Base-by-base conservation (phyloP, 1,140 invertebrate species). In the Penaeus vannamei region DNA sequence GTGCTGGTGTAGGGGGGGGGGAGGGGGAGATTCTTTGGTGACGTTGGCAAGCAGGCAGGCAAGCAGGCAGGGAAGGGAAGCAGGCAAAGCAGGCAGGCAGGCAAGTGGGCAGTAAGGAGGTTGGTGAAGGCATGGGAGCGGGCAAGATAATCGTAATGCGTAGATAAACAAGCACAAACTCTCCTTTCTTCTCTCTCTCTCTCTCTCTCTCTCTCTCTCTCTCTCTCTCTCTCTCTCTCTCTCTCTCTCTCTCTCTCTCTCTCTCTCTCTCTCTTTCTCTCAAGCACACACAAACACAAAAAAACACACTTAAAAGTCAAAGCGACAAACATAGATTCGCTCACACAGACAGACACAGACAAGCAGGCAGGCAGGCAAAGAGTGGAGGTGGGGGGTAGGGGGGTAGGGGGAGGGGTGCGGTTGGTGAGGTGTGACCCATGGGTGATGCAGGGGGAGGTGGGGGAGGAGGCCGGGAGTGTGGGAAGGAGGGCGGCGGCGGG, bases 191-290 rank as follows among this genome's bases (percentile, higher is more conserved):
- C 53, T 60, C 53, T 82, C 53, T 60, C 53, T 60, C 42, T 62
- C 22, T 82, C 53, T 62, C 80, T 82, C 46, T 53, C 80, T 26
- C n/a, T 53, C 19, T 53, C 20, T n/a, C 20, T 59, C 53, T 60
- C 46, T 81, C 79, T 59, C 53, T 81, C 79, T 46, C 36, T 81
- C 79, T 61, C 53, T 60, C 79, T 26, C 53, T 60, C 79, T 81
- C 79, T 59, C 46, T 59, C 79, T 59, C 46, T 81, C 46, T 53
- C 42, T 46, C 42, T 46, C 42, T 46, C 42, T 46, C 42, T 46
- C 80, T 29, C 23, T 14, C 79, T 59, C 46, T 22, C 23, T 59
- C 36, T 23, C 36, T 60, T 29, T 60, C 46, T 53, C 46, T 14
- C 46, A n/a, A n/a, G 20, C 69, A 26, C 26, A 72, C 69, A 72